Conservation (phyloP, 2,888 invertebrate genomes). For the Arctia plantaginis region DNA sequence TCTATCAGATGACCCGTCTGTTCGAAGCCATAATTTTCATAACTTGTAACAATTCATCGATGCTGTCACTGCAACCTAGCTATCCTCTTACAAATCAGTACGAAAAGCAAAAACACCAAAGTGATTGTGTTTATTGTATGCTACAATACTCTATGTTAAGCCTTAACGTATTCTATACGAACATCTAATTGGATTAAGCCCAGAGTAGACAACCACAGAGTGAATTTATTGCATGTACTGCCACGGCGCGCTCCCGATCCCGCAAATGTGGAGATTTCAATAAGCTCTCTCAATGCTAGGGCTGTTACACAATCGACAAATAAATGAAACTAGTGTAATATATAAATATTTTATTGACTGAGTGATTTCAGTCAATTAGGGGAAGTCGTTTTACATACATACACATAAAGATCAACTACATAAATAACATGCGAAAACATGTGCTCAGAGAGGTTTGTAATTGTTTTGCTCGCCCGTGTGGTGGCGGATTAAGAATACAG, state of each 20-base stretch:
- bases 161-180: not conserved
- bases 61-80: not conserved
- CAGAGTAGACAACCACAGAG: not conserved
- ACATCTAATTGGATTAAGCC: not conserved
- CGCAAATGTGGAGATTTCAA: constrained; percentile 3
- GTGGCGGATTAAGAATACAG: too few relatives aligned
- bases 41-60: too few relatives aligned
- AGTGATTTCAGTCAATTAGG: too few relatives aligned
- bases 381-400: too few relatives aligned
- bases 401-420: too few relatives aligned
- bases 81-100: not conserved
- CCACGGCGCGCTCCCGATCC: not conserved
- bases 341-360: not conserved
- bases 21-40: too few relatives aligned
- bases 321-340: not conserved
- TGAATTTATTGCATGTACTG: constrained; percentile 7
- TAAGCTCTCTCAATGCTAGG: not conserved
- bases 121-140: not conserved
- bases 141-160: not conserved
- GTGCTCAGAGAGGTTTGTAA: not conserved
- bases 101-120: not conserved
- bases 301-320: not conserved
- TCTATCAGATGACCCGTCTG: not conserved
- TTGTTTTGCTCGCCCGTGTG: not conserved
- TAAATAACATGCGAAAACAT: not conserved